phyloP scores from a whole-genome alignment of 1,140 invertebrate species.

The Drosophila suzukii region DNA sequence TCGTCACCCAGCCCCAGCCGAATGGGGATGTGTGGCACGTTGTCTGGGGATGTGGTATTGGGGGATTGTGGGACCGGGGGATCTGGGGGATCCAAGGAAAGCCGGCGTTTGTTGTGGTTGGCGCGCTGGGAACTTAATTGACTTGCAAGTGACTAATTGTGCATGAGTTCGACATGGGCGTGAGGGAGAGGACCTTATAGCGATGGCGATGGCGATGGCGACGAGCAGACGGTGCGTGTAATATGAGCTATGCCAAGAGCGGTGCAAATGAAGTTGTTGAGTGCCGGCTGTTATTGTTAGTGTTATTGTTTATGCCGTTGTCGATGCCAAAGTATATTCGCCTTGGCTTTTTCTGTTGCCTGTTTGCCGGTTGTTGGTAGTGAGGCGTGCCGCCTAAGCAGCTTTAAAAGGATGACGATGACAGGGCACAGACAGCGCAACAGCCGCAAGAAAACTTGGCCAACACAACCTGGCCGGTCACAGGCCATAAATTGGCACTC shows the following conservation, averaged over 20 bases:
- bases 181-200: constrained; percentile 1
- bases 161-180: constrained; percentile 74
- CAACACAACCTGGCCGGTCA: constrained; percentile 32
- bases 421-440: constrained; percentile 47
- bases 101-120: constrained; percentile 69
- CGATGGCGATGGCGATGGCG: constrained; percentile 3
- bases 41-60: constrained; percentile 13
- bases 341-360: background rate
- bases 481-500: constrained; percentile 40
- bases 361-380: constrained; percentile 16
- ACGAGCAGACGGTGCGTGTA: constrained; percentile 66
- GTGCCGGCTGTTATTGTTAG: constrained; percentile 45
- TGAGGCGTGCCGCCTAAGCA: constrained; percentile 65
- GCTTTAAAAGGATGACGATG: constrained; percentile 72
- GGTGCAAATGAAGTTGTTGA: constrained; percentile 72
- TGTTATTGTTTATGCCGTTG: constrained; percentile 26
- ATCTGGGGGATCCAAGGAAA: background rate
- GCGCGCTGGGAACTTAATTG: constrained; percentile 73
- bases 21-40: constrained; percentile 32
- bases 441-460: constrained; percentile 30
- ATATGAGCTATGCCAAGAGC: constrained; percentile 67
- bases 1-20: constrained; percentile 40
- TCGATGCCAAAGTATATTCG: constrained; percentile 7
- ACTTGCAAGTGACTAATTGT: constrained; percentile 83
- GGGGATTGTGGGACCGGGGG: background rate